Conservation (phyloP, 2,113 vertebrate species). For the Copsychus sechellarum region DNA sequence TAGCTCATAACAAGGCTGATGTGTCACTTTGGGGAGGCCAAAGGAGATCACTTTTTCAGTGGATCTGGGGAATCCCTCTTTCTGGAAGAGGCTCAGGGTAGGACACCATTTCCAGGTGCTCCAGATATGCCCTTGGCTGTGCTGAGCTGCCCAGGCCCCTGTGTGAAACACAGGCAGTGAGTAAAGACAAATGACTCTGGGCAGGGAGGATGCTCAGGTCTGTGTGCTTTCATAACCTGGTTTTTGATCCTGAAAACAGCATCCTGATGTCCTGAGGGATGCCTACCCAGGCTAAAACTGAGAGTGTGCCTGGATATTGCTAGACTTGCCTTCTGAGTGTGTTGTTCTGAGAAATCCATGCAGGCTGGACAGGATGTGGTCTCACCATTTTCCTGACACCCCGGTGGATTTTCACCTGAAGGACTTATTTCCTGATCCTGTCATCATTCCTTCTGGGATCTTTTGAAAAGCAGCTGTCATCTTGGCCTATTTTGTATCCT, state of each 20-base stretch:
- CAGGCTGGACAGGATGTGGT: neutral
- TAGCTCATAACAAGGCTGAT: neutral
- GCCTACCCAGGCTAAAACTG: neutral
- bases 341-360: neutral
- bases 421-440: neutral
- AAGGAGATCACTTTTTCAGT: neutral
- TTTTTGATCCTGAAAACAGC: neutral
- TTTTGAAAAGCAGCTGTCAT: neutral
- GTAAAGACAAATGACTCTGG: neutral
- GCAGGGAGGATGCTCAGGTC: neutral
- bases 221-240: neutral
- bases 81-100: neutral
- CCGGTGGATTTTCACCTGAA: neutral
- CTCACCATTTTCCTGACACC: neutral
- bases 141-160: fast-evolving
- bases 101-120: neutral
- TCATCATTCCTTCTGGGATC: neutral
- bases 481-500: neutral
- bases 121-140: neutral
- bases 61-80: neutral
- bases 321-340: neutral
- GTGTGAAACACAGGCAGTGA: neutral
- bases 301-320: neutral
- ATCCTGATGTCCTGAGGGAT: neutral
- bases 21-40: neutral